Conservation (phyloP, 2,113 vertebrate genomes). For the Cyprinus carpio region DNA sequence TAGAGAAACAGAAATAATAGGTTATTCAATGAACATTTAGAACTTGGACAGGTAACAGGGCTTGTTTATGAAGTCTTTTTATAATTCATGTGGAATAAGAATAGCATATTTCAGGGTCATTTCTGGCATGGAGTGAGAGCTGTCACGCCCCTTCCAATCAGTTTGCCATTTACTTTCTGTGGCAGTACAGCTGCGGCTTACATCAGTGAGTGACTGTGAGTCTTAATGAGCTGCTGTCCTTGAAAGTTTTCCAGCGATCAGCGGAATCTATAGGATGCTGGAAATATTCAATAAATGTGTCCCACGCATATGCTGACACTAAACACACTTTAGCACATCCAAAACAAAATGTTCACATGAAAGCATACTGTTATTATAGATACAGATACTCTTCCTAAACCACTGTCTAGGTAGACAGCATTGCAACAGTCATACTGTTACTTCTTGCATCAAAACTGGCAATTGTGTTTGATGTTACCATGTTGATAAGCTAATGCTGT, state of each 20-base stretch:
- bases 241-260: constrained; percentile 50
- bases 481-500: neutral
- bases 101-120: constrained; percentile 9
- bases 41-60: constrained; percentile 17
- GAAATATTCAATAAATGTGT: constrained; percentile 52
- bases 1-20: constrained; percentile 34
- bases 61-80: neutral
- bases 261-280: constrained; percentile 46
- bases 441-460: neutral
- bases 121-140: constrained; percentile 33
- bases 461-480: neutral
- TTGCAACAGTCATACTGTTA: neutral
- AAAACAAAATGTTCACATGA: constrained; percentile 29
- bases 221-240: constrained; percentile 53
- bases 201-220: constrained; percentile 37
- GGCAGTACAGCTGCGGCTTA: constrained; percentile 13
- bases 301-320: constrained; percentile 41
- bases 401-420: neutral
- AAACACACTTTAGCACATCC: constrained; percentile 24
- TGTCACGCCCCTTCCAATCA: constrained; percentile 10
- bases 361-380: constrained; percentile 24
- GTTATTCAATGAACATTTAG: neutral
- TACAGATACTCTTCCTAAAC: neutral
- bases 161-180: constrained; percentile 21
- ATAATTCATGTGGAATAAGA: neutral